phyloP scores from a whole-genome alignment of 2,113 vertebrate genomes.

The Pithys albifrons region DNA sequence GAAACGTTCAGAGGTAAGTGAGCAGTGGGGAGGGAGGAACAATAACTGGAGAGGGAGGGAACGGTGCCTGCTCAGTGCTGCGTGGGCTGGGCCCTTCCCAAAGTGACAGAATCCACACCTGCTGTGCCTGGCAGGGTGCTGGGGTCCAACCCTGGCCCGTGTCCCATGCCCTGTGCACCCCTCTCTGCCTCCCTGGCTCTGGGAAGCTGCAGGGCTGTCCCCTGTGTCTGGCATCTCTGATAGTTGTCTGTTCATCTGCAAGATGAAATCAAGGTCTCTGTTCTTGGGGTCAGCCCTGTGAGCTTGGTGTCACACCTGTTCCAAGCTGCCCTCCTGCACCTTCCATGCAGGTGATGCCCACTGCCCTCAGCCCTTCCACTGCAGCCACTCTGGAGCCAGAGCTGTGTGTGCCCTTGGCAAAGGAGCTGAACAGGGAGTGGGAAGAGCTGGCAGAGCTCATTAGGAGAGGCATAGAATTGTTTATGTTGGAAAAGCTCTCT shows the following conservation, averaged over 20 bases:
- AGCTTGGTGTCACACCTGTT: neutral
- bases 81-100: neutral
- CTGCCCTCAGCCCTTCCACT: neutral
- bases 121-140: neutral
- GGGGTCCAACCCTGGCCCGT: neutral
- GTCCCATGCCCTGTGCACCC: neutral
- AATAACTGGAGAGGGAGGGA: neutral
- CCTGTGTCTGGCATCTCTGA: neutral
- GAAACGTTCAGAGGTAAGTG: constrained; percentile 34
- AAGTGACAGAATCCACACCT: neutral
- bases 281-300: neutral
- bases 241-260: neutral
- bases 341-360: neutral
- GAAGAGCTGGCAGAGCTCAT: neutral
- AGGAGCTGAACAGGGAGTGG: neutral
- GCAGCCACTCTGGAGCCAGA: neutral
- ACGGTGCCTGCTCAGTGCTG: neutral
- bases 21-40: constrained; percentile 34
- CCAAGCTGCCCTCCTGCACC: fast-evolving
- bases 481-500: neutral
- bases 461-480: neutral
- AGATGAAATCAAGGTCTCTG: fast-evolving
- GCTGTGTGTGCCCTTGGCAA: neutral
- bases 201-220: neutral
- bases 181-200: neutral